Base-by-base conservation (phyloP, 2,888 invertebrate species). In the Lasioglossum vierecki region DNA sequence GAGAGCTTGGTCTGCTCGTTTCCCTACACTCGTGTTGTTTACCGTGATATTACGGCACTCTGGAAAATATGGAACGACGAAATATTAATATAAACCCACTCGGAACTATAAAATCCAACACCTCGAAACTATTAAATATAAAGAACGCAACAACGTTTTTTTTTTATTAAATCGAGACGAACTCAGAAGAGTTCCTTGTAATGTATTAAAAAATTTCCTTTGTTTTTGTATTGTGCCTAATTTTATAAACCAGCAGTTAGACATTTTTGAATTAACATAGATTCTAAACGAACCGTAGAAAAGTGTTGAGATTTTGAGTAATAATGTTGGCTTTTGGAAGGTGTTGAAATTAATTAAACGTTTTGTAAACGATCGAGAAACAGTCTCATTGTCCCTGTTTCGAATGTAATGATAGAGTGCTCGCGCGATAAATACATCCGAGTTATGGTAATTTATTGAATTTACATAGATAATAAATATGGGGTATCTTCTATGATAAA, bases 1-100 rank as follows among this genome's bases (percentile, higher is more conserved):
- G 71, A 84, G 79, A 76, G 83, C 75, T 83, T 79, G 79, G 75
- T 57, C 66, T 66, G 84, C 79, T 83, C 75, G 83, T 84, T 76
- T 72, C 66, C 75, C 83, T 66, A 41, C 72, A 63, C 74, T 46
- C 53, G 8, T 41, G 13, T 44, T 79, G 66, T 83, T 83, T 79
- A 76, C 75, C 72, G 22, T 76, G 79, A 84, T 84, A 84, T 83
- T 83, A 71, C 77, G 46, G 63, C 71, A 72, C 49, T 15, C 57
- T 46, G 39, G 75, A 79, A 83, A 83, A 79, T 79, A 83, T 76
- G 30, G 57, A 72, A 30, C 57, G 46, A 41, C 70, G 15, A 83
- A 76, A 83, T 84, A 83, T 84, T 84, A 76, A 79, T 57, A 75
- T 22, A 73, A 83, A 72, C 57, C 30, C 18, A 18, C 15, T 22